Evolutionary conservation across 1,140 invertebrate species (phyloP).

Genomic region (Drosophila nannoptera): DNA sequence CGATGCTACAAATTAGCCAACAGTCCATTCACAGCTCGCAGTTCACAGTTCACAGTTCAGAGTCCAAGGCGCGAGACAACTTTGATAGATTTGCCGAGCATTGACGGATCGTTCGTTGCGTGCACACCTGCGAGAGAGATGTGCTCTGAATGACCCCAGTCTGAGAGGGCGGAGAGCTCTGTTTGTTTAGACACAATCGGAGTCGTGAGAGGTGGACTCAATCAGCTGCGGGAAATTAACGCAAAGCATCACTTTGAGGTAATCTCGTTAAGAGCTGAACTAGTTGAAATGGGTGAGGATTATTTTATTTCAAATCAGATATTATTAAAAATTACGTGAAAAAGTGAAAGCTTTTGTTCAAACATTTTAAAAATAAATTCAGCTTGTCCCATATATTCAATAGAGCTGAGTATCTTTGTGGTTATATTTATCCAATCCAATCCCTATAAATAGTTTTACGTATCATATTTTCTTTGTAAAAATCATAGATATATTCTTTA

Average conservation of each 20-base stretch:
- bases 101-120: slow-evolving; percentile 24
- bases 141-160: background rate
- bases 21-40: slow-evolving; percentile 27
- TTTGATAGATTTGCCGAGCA: slow-evolving; percentile 35
- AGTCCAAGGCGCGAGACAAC: slow-evolving; percentile 30
- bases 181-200: slow-evolving; percentile 15
- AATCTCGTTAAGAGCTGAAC: no score
- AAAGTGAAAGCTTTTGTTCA: no score
- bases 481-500: no score
- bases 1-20: slow-evolving; percentile 69
- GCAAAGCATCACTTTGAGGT: background rate
- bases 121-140: slow-evolving; percentile 1
- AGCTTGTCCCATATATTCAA: no score
- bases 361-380: no score
- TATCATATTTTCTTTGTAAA: no score
- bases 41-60: background rate
- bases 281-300: no score
- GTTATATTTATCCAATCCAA: no score
- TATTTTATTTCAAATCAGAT: no score
- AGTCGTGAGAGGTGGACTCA: background rate
- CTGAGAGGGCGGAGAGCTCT: background rate
- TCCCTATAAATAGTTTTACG: no score
- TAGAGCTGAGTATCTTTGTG: no score
- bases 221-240: background rate
- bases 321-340: no score